phyloP scores from a whole-genome alignment of 2,888 invertebrate genomes.

The Ferrisia virgata region DNA sequence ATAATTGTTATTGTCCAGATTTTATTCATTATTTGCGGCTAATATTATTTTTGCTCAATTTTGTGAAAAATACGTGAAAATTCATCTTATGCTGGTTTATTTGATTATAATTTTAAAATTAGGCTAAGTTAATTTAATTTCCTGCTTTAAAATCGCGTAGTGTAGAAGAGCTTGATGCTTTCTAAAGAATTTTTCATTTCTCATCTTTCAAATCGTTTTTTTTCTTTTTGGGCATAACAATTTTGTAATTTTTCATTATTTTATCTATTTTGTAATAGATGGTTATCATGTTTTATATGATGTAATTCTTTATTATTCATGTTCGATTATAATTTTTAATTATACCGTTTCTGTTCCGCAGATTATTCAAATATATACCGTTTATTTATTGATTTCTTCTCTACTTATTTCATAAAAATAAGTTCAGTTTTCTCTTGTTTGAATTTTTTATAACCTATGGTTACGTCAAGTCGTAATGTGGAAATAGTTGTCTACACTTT shows the following conservation, averaged over 20 bases:
- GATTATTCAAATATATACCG: not conserved
- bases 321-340: not conserved
- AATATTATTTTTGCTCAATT: not conserved
- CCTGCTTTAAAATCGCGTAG: not conserved
- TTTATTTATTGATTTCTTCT: not conserved
- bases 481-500: too few relatives aligned
- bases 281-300: slow-evolving; percentile 8
- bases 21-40: not conserved
- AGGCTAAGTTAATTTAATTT: not conserved
- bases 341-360: not conserved
- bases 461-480: too few relatives aligned
- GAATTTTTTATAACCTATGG: too few relatives aligned
- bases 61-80: not conserved
- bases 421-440: too few relatives aligned
- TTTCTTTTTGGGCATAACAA: slow-evolving; percentile 22
- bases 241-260: slow-evolving; percentile 19
- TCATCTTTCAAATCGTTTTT: not conserved
- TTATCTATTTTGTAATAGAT: slow-evolving; percentile 1
- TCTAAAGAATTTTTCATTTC: not conserved
- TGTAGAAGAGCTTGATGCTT: slow-evolving; percentile 14
- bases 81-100: not conserved
- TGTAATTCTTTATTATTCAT: not conserved
- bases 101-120: not conserved
- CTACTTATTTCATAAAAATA: not conserved
- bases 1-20: slow-evolving; percentile 1